These are phyloP conservation scores for Pocota personata DNA, from an alignment of 2,888 invertebrate species.

Conservation along the genomic window DNA sequence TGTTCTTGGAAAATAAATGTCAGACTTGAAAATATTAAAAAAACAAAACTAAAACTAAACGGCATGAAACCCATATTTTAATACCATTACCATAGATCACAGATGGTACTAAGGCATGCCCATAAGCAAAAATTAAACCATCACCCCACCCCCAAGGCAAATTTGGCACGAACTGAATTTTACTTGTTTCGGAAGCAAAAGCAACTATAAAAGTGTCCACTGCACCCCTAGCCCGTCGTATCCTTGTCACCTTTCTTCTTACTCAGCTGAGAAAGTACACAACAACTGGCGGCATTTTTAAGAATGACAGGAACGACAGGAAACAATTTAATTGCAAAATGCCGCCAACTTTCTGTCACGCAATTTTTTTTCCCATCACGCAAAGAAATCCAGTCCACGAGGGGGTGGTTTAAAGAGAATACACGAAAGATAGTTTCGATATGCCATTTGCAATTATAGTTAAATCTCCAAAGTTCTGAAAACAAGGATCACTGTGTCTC, in stretches of 20 bases:
- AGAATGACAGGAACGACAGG: constrained; percentile 53
- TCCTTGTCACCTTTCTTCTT: constrained; percentile 26
- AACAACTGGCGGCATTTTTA: constrained; percentile 4
- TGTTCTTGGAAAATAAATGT: background rate
- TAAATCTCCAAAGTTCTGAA: background rate
- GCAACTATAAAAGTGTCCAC: background rate
- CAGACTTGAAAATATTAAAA: background rate
- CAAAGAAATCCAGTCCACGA: background rate
- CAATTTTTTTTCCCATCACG: background rate
- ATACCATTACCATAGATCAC: background rate
- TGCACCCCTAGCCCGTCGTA: background rate
- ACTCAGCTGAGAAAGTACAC: background rate
- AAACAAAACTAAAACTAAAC: background rate
- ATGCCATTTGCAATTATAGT: background rate
- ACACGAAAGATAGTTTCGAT: background rate
- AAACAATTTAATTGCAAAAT: constrained; percentile 61
- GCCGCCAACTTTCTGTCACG: constrained; percentile 53
- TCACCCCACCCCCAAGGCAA: constrained; percentile 12
- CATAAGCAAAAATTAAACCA: background rate
- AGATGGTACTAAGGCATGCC: background rate
- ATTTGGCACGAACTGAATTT: background rate
- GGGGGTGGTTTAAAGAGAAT: background rate
- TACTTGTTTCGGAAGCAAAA: constrained; percentile 1
- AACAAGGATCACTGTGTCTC: background rate
- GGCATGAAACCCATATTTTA: background rate